A percentile compares a stretch with the other conserved stretches of the same genome.
These are phyloP conservation scores for Sciurus carolinensis DNA, from an alignment of 2,797 vertebrate species.

Conservation along the genomic window DNA sequence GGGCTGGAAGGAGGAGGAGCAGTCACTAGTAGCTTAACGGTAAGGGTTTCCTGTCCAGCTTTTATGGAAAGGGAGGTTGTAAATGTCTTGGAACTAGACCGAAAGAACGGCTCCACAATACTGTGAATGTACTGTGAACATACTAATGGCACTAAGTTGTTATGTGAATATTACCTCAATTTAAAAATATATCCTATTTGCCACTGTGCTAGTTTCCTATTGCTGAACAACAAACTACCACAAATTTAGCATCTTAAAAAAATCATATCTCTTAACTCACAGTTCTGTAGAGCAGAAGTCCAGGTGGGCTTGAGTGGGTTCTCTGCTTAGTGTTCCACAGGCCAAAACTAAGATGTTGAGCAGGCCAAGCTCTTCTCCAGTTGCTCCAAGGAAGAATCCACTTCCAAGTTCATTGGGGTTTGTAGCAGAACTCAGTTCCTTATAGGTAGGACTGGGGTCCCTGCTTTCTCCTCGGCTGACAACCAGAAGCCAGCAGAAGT, in stretches of 20 bases:
- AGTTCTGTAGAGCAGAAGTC: constrained; percentile 31
- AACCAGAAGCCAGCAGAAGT: background rate
- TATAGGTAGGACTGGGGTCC: background rate
- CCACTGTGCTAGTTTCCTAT: background rate
- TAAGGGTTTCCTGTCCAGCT: background rate
- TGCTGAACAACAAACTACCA: constrained; percentile 17
- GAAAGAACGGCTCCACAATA: background rate
- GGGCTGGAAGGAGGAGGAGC: background rate
- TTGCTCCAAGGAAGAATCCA: background rate
- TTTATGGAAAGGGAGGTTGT: background rate
- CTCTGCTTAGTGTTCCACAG: background rate
- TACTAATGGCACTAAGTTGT: background rate
- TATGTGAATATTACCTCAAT: background rate
- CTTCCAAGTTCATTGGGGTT: background rate
- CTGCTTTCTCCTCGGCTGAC: background rate
- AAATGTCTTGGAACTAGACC: constrained; percentile 36
- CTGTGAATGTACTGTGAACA: background rate
- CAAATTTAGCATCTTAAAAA: background rate
- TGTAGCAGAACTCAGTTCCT: constrained; percentile 6
- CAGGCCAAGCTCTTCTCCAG: background rate
- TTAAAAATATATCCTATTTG: constrained; percentile 27
- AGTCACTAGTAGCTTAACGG: background rate
- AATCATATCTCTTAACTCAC: background rate
- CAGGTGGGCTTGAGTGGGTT: background rate
- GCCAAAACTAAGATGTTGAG: background rate